Percentiles rank a stretch among this genome's conserved stretches.
These are phyloP conservation scores for Elysia chlorotica DNA, from an alignment of 1,140 invertebrate genomes.

Conservation along the genomic window DNA sequence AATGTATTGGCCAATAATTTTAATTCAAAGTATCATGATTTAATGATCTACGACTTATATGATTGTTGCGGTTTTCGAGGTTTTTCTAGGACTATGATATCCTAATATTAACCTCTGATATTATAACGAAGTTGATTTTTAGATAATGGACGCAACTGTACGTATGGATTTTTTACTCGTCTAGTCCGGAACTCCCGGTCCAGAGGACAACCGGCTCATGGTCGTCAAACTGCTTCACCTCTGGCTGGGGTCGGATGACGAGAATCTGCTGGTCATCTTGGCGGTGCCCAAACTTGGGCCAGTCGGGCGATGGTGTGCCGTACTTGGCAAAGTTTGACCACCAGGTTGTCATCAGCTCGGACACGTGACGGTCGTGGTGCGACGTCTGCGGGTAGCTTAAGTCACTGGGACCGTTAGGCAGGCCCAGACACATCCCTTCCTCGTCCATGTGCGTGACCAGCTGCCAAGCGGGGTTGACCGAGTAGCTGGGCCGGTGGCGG, in stretches of 20 bases:
- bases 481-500: slow-evolving; percentile 1
- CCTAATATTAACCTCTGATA: too few species aligned
- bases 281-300: slow-evolving; percentile 2
- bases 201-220: background rate
- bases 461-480: background rate
- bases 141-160: too few species aligned
- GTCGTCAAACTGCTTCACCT: background rate
- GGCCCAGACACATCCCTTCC: background rate
- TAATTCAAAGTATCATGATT: too few species aligned
- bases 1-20: too few species aligned
- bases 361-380: background rate
- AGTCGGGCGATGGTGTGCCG: background rate
- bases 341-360: background rate
- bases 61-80: too few species aligned
- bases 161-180: too few species aligned
- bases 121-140: too few species aligned
- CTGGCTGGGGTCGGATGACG: background rate
- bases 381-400: background rate
- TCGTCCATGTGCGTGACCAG: background rate
- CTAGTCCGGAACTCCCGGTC: too few species aligned
- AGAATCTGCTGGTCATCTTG: background rate
- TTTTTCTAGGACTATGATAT: too few species aligned
- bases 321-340: background rate
- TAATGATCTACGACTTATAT: too few species aligned
- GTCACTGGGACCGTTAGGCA: background rate